phyloP scores from a whole-genome alignment of 1,140 invertebrate species.

The Euura lappo region DNA sequence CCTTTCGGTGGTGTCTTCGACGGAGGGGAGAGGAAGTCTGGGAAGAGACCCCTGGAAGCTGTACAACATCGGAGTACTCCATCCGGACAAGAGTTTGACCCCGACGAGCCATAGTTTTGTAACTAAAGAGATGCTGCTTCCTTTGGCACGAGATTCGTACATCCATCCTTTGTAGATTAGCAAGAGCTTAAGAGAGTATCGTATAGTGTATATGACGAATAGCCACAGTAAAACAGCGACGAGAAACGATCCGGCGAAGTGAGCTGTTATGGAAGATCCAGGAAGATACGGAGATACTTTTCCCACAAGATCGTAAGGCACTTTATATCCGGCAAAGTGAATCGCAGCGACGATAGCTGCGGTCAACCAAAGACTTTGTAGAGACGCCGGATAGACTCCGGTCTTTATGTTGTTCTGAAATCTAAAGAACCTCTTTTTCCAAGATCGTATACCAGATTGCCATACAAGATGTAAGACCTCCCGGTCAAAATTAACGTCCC shows the following conservation, averaged over 20 bases:
- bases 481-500: constrained; percentile 95
- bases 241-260: constrained; percentile 75
- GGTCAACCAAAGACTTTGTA: constrained; percentile 84
- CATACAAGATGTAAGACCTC: constrained; percentile 91
- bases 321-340: constrained; percentile 80
- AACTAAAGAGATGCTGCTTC: constrained; percentile 68
- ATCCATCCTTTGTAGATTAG: constrained; percentile 99
- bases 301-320: constrained; percentile 76
- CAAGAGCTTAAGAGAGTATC: constrained; percentile 86
- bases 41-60: constrained; percentile 97
- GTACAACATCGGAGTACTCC: constrained; percentile 91
- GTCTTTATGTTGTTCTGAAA: constrained; percentile 94
- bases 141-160: constrained; percentile 85
- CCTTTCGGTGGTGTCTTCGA: constrained; percentile 88
- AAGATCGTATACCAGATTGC: constrained; percentile 90
- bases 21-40: constrained; percentile 85
- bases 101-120: constrained; percentile 87
- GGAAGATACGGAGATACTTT: constrained; percentile 69
- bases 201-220: constrained; percentile 77
- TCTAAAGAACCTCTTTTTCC: constrained; percentile 88
- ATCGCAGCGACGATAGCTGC: constrained; percentile 79
- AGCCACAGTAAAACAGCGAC: constrained; percentile 81
- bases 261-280: constrained; percentile 69
- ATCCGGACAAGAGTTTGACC: constrained; percentile 80
- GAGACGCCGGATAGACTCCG: constrained; percentile 93